A percentile compares a stretch with the other conserved stretches of the same genome.
phyloP scores from a whole-genome alignment of 2,113 vertebrate species.

The crab-eating macaque (Macaca fascicularis) region T2T-MFA8v1.1 NC_088376.1:36236001-36236500 shows the following conservation, averaged over 20 bases:
- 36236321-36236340: neutral
- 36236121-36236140: neutral
- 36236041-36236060: neutral
- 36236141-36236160: neutral
- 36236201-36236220: neutral
- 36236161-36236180: neutral
- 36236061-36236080: neutral
- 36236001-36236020: neutral
- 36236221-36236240: neutral
- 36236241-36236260: neutral
- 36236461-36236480: neutral
- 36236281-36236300: neutral
- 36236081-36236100: neutral
- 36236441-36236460: neutral
- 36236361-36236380: neutral
- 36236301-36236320: neutral
- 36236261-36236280: neutral
- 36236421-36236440: neutral
- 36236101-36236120: neutral
- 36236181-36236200: neutral
- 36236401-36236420: neutral
- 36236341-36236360: neutral
- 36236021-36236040: neutral
- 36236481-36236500: neutral
- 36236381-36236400: neutral